Conservation (phyloP, 2,888 invertebrate species). For the Baccha elongata region DNA sequence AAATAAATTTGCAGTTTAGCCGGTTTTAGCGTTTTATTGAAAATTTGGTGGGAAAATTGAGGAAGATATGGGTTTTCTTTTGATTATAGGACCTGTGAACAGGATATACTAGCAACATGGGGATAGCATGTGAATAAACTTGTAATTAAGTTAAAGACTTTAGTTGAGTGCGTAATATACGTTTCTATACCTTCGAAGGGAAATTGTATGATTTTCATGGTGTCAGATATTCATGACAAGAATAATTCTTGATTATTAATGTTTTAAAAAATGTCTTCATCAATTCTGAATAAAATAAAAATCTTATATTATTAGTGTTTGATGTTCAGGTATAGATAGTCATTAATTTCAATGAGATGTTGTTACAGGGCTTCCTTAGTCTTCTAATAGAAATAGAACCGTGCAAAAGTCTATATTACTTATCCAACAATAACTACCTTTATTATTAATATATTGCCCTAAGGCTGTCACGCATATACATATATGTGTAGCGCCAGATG, state of each 20-base stretch:
- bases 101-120: no score
- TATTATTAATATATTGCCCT: background rate
- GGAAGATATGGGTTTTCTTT: no score
- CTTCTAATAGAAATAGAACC: background rate
- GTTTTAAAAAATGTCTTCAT: background rate
- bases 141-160: no score
- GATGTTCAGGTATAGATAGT: slow-evolving; percentile 11
- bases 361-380: slow-evolving; percentile 6
- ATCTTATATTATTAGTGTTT: slow-evolving; percentile 10
- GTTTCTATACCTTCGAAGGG: no score
- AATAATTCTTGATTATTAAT: no score
- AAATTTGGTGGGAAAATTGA: no score
- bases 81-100: no score
- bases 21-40: no score
- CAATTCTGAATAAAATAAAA: background rate
- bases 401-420: slow-evolving; percentile 3
- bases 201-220: no score
- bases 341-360: slow-evolving; percentile 18
- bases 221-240: no score
- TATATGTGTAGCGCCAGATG: slow-evolving; percentile 1
- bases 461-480: background rate
- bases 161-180: no score
- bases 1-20: background rate
- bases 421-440: background rate
- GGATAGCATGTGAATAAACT: no score